Conservation (phyloP, 2,113 vertebrate species). For the Baryphthengus martii region DNA sequence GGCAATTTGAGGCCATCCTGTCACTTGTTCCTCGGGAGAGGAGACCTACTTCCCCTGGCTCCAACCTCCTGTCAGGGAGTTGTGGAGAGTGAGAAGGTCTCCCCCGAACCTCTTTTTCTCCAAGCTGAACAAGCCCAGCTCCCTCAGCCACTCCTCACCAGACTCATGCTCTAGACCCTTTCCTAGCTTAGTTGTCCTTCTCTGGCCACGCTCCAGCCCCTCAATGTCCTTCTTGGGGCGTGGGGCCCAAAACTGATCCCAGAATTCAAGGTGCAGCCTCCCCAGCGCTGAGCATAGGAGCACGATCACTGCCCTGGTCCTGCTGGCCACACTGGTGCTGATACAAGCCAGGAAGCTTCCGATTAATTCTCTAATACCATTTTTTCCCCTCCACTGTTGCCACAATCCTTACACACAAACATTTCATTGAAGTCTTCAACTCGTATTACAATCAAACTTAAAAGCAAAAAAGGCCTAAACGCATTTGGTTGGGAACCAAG, state of each 20-base stretch:
- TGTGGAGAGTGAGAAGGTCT: too few species aligned
- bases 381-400: slow-evolving; percentile 33
- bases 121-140: too few species aligned
- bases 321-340: neutral
- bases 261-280: neutral
- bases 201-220: neutral
- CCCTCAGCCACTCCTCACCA: neutral
- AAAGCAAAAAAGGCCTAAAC: slow-evolving; percentile 74
- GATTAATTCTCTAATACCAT: slow-evolving; percentile 33
- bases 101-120: too few species aligned
- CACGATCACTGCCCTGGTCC: neutral
- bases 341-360: neutral
- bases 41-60: too few species aligned
- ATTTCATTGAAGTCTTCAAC: slow-evolving; percentile 78
- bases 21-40: too few species aligned
- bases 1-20: too few species aligned
- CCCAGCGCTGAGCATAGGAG: neutral
- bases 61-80: too few species aligned
- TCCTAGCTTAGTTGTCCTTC: neutral
- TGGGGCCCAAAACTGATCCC: neutral
- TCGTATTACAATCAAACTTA: slow-evolving; percentile 77
- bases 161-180: neutral
- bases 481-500: slow-evolving; percentile 78
- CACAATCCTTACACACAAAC: slow-evolving; percentile 59
- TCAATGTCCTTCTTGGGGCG: neutral